Conservation (phyloP, 64 coral and sea anemone species). For the Stylophora pistillata region DNA sequence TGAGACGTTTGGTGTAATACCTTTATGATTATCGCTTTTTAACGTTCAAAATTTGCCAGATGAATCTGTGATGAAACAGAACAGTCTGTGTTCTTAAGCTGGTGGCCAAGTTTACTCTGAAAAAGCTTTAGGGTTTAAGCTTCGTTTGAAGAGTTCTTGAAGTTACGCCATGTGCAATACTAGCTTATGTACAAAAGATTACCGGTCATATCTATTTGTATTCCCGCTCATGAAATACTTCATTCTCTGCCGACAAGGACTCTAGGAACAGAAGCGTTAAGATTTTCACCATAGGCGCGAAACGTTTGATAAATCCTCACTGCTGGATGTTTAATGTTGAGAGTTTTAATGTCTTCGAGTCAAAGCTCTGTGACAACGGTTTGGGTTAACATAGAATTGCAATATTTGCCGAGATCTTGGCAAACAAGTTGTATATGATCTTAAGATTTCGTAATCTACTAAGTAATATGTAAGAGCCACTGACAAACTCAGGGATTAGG, state of each 20-base stretch:
- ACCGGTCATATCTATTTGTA: conserved; percentile 4
- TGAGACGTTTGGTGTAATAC: conserved; percentile 6
- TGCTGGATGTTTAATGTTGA: neutral
- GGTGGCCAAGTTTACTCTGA: neutral
- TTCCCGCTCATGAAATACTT: neutral
- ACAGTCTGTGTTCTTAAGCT: neutral
- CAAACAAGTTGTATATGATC: conserved; percentile 43
- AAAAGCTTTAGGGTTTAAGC: neutral
- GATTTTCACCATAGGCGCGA: conserved; percentile 13
- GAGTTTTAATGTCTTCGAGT: neutral
- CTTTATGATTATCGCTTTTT: neutral
- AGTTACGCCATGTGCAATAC: neutral
- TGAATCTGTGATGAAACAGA: neutral
- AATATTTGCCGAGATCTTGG: conserved; percentile 36
- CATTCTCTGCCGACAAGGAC: neutral
- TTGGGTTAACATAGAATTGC: conserved; percentile 1
- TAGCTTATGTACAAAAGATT: conserved; percentile 49
- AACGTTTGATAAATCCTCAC: neutral
- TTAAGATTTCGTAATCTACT: conserved; percentile 11
- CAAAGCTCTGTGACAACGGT: neutral
- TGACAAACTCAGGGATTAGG: neutral
- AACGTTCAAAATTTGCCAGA: neutral
- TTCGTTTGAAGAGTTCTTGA: conserved; percentile 26
- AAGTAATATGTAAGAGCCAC: neutral
- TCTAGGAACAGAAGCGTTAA: neutral